Evolutionary conservation across 2,888 invertebrate genomes (phyloP).

Genomic region (Timema cristinae): DNA sequence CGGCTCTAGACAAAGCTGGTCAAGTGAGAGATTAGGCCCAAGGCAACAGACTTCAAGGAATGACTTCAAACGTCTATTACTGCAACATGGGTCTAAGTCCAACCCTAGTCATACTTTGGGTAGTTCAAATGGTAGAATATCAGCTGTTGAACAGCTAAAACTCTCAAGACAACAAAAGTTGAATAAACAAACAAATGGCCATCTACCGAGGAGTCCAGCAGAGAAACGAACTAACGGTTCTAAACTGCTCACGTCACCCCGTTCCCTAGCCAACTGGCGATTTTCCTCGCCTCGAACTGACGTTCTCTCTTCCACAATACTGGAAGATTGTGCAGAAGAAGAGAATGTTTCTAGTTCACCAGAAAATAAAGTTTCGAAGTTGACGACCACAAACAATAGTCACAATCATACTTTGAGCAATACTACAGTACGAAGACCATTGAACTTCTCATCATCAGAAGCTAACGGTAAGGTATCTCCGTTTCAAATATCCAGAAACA

Average conservation of each 20-base stretch:
- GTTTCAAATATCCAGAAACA: neutral
- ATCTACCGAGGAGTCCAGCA: conserved; percentile 59
- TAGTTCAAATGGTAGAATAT: conserved; percentile 50
- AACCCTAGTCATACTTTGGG: conserved; percentile 43
- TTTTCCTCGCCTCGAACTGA: conserved; percentile 73
- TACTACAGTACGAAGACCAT: conserved; percentile 14
- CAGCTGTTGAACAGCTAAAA: conserved; percentile 77
- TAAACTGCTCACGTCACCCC: conserved; percentile 49
- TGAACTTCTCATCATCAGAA: conserved; percentile 5
- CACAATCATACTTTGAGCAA: neutral
- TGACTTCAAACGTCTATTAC: conserved; percentile 76
- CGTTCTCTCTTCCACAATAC: conserved; percentile 80
- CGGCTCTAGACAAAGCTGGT: conserved; percentile 47
- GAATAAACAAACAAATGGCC: conserved; percentile 33
- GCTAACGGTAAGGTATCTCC: too few species aligned
- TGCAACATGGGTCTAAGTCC: conserved; percentile 60
- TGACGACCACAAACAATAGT: neutral
- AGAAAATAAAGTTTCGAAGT: neutral
- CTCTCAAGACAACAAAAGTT: conserved; percentile 47
- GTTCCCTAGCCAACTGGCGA: conserved; percentile 59
- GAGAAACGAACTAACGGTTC: conserved; percentile 56
- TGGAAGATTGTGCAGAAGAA: conserved; percentile 75
- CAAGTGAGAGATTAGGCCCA: conserved; percentile 39
- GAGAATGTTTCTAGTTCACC: conserved; percentile 55
- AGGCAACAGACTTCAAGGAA: conserved; percentile 69